Evolutionary conservation across 2,797 vertebrate genomes (phyloP).

Genomic region (Crocidura indochinensis): DNA sequence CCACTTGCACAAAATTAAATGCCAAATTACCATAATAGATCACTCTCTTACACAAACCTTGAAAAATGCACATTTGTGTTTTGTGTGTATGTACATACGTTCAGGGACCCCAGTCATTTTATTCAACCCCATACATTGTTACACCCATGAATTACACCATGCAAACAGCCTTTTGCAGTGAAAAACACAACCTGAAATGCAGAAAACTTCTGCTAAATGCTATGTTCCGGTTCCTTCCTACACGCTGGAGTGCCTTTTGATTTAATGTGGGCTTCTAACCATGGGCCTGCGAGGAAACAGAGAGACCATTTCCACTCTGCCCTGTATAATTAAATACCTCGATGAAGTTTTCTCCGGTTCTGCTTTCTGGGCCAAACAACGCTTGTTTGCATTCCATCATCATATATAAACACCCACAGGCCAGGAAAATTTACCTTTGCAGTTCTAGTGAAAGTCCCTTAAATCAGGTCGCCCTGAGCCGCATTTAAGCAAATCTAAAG

Average conservation of each 20-base stretch:
- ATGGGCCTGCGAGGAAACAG: neutral
- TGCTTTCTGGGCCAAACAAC: constrained; percentile 44
- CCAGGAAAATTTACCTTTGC: constrained; percentile 59
- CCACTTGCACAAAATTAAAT: neutral
- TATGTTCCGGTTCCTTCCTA: constrained; percentile 31
- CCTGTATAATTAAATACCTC: constrained; percentile 64
- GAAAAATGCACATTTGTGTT: neutral
- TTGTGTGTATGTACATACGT: accelerated
- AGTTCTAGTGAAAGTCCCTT: constrained; percentile 39
- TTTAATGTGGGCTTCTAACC: constrained; percentile 32
- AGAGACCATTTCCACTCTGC: constrained; percentile 29
- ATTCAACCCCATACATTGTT: neutral
- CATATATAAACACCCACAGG: constrained; percentile 48
- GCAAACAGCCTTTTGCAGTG: constrained; percentile 42
- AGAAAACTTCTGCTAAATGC: constrained; percentile 38
- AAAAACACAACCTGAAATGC: constrained; percentile 43
- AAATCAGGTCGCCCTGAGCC: constrained; percentile 14
- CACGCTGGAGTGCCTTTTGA: constrained; percentile 57
- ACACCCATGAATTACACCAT: constrained; percentile 5
- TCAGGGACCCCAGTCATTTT: accelerated
- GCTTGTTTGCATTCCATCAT: constrained; percentile 71
- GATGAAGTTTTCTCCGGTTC: constrained; percentile 66
- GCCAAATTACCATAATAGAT: neutral
- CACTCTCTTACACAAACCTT: neutral
- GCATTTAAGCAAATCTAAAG: constrained; percentile 28